These are phyloP conservation scores for Calypte anna DNA, from an alignment of 2,113 vertebrate species.

Conservation along the genomic window DNA sequence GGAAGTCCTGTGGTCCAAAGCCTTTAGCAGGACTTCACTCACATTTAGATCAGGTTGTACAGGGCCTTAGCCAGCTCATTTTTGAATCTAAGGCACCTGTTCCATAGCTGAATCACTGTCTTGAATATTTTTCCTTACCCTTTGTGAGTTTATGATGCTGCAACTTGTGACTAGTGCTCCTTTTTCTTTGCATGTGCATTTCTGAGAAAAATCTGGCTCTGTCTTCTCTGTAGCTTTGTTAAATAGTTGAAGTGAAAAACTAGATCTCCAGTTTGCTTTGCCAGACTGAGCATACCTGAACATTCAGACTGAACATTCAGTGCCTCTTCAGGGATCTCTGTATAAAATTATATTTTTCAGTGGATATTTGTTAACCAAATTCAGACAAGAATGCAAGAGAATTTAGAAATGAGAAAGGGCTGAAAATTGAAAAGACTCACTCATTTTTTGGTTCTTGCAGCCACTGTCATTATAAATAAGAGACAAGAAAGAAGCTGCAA, in stretches of 20 bases:
- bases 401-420: neutral
- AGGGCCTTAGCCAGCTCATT: neutral
- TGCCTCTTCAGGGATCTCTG: neutral
- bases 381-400: neutral
- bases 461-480: neutral
- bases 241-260: neutral
- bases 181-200: neutral
- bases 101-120: neutral
- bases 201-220: neutral
- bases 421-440: neutral
- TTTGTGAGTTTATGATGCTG: neutral
- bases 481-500: neutral
- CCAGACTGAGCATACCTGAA: neutral
- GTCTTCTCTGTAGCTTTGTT: neutral
- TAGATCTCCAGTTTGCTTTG: neutral
- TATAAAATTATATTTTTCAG: neutral
- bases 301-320: neutral
- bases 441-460: neutral
- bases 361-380: neutral
- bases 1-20: neutral
- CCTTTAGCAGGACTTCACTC: neutral
- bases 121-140: neutral
- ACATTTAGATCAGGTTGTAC: neutral
- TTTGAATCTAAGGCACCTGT: neutral
- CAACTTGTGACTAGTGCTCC: neutral